Base-by-base conservation (phyloP, 2,888 invertebrate species). In the Parnassius mnemosyne region DNA sequence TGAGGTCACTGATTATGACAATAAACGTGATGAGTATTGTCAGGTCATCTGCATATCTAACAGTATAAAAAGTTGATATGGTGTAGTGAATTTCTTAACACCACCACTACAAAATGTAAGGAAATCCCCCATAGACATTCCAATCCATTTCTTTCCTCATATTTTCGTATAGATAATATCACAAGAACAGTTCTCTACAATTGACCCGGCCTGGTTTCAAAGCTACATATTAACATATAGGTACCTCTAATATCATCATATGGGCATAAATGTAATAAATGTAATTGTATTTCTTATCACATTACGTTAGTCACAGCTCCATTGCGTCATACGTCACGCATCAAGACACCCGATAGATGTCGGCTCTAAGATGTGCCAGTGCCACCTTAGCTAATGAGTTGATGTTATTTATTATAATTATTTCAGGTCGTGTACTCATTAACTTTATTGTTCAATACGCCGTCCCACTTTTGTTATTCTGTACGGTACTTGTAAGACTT, bases 211-310 rank as follows among this genome's bases (percentile, higher is more conserved):
- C 56, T 51, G 47, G 42, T 56, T 71, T 66, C 54, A 61, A 55
- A 60, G 60, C 62, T 52, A 65, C 69, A 65, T 64, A 66, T 72
- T 71, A 34, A 34, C 34, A 34, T 34, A 34, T 34, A 34, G 34
- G 34, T 34, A 34, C 64, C 71, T 71, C 74, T 72, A 72, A 72
- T 72, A 74, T 73, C 68, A 71, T 71, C 68, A 69, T 70, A 69
- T 69, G 72, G 71, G 69, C 73, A 74, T 80, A 78, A 81, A 83
- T 84, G 79, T 81, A 81, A 84, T 87, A 80, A 84, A 85, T 83
- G 75, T 87, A 83, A 87, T 88, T 84, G 81, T 81, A 81, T 83
- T 81, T 80, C 81, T 87, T 89, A 89, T 89, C 88, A 87, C 75
- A 76, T 84, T 80, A 78, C 84, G 88, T 89, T 89, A 88, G 86